Evolutionary conservation across 2,113 vertebrate species (phyloP), one percentile per base, ranked within the genome.

Genomic region (Cinclus cinclus): DNA sequence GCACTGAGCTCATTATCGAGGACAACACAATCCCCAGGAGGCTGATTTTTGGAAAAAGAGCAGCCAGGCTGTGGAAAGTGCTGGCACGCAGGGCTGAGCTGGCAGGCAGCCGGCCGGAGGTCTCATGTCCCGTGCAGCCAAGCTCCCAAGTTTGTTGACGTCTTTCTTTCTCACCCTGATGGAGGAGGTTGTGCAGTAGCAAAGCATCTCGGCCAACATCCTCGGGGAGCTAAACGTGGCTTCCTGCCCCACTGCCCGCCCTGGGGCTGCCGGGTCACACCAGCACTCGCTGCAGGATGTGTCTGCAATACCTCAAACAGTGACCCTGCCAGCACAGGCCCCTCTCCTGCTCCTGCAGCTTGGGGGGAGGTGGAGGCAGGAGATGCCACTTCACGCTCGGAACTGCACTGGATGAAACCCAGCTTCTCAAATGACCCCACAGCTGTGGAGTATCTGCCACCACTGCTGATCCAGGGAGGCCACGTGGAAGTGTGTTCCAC

Each of bases 181-280:
- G 31, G 83, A 35, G 84, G 60, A 79, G 92, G 79, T 23, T 15
- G 63, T n/a, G 76, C 55, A 18, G 93, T 89, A 95, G 89, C 91
- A 94, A 95, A 42, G 87, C 50, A 6, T 68, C 93, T 94, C 76
- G 1, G 47, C 62, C 78, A 18, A 50, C 86, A 60, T 79, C 79
- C 89, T 90, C 7, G 1, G n/a, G 4, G 10, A 47, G 73, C 74
- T 64, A 0, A 49, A 6, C 35, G 9, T 5, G 0, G 76, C 80
- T 96, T 96, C 96, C 96, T 95, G 94, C 85, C 67, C 82, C 85
- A 37, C 41, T 73, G 75, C 81, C 79, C 28, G 8, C 50, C 46
- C 35, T 20, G 17, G 50, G 50, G 69, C 73, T 15, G 31, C 78
- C 2, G 9, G 90, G n/a, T 69, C 89, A 56, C 13, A 1, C 11